Evolutionary conservation across 2,888 invertebrate genomes (phyloP), one percentile per base, ranked within the genome.

Genomic region (Platypus cylindrus): DNA sequence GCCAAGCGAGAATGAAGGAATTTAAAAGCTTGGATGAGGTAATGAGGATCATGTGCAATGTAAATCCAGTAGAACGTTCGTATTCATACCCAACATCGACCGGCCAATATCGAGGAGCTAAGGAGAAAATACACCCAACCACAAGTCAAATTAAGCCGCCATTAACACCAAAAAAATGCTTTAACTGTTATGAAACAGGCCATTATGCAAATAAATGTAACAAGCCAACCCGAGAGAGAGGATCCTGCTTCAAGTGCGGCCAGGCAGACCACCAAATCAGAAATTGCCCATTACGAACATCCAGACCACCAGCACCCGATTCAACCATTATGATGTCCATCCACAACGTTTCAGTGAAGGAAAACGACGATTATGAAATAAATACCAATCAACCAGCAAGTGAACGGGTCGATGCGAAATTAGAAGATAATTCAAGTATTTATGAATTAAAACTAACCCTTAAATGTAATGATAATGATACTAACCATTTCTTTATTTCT

Each of bases 191-290:
- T 15, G 13, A 5, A 9, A 23, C n/a, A 3, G 41, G 38, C 3
- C 41, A 41, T 15, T n/a, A 8, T 11, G 34, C 26, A 2, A 12
- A 5, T 16, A 12, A 17, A 5, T 38, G 30, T 12, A 23, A 27
- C 2, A 35, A 34, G 12, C 36, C 38, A 5, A 32, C 22, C 18
- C 11, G 43, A 18, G 33, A 32, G 8, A 31, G 25, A 24, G 40
- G 40, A 17, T 37, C 43, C 12, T 40, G 43, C 20, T 43, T 37
- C 17, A 20, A 30, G 5, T 43, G 43, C 27, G 68, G 7, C 64
- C 66, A 57, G 60, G 44, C 29, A 22, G 33, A 32, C 8, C 40
- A 43, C 16, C 20, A 33, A 17, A 23, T 34, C 12, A 29, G 17
- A 27, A 30, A 35, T 11, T 40, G 43, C 23, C 40, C 43, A 5